A percentile compares a stretch with the other conserved stretches of the same genome.
Evolutionary conservation across 2,888 invertebrate genomes (phyloP).

Genomic region (Gari tellinella): DNA sequence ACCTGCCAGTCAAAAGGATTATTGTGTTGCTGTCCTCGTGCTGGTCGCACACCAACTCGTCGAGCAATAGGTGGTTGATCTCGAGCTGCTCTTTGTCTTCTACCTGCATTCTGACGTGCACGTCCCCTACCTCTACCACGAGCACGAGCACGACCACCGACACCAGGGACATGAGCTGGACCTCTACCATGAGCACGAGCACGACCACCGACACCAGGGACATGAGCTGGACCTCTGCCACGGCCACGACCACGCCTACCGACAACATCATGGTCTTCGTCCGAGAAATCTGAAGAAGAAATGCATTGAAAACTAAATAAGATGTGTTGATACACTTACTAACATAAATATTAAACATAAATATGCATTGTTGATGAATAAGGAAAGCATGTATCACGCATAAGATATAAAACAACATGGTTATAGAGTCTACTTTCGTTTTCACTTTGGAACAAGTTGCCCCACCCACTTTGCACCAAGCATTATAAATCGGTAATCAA

Average conservation of each 20-base stretch:
- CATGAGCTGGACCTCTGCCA: background rate
- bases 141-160: background rate
- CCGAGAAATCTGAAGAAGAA: background rate
- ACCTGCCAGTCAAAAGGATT: conserved; percentile 17
- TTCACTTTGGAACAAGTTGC: background rate
- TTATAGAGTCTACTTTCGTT: background rate
- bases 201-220: background rate
- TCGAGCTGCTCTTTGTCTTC: background rate
- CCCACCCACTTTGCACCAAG: background rate
- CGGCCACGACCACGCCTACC: background rate
- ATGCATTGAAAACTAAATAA: background rate
- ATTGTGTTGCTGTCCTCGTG: background rate
- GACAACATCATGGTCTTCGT: background rate
- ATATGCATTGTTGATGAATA: too few species aligned
- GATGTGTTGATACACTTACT: too few species aligned
- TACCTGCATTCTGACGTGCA: background rate
- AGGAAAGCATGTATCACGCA: too few species aligned
- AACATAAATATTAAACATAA: too few species aligned
- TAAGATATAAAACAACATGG: too few species aligned
- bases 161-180: too few species aligned
- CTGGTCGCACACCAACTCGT: background rate
- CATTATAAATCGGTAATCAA: too few species aligned
- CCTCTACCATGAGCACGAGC: background rate
- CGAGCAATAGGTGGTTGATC: background rate
- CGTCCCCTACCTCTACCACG: background rate